Evolutionary conservation across 2,888 invertebrate genomes (phyloP), one percentile per base, ranked within the genome.

Genomic region (Ophion slaviceki): DNA sequence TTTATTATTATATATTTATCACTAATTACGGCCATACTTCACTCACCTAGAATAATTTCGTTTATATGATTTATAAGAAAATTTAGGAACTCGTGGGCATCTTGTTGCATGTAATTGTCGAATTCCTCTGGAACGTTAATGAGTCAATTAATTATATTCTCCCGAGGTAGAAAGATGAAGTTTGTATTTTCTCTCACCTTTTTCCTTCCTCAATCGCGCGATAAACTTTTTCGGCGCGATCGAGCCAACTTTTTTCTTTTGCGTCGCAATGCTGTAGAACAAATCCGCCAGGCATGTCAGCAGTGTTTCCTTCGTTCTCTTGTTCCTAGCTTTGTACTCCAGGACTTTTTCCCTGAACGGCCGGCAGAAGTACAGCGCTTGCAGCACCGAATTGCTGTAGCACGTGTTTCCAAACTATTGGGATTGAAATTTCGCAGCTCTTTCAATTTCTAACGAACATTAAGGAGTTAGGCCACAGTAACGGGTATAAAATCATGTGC

Each of bases 151-250:
- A 24, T 66, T 57, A 20, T 57, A 78, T 71, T 40, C n/a, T 45
- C 1, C 5, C 2, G 61, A 40, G 32, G 11, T 57, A 11, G 6
- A 61, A 62, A 59, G 10, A 64, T 20, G 11, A 24, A 24, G 20
- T 24, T 61, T 61, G 11, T 61, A 1, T 20, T 53, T 14, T 20
- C 57, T 53, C 45, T 17, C 53, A 98, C 98, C 98, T 96, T 99
- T 99, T 95, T 99, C 99, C 95, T 99, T 99, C 92, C 99, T 96
- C 93, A 99, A 95, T 91, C 99, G 96, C 89, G 99, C 98, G 93
- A 99, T 99, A 95, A 99, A 99, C 94, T 99, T 99, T 95, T 99
- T 99, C 89, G 99, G 99, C 77, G 99, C 99, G 93, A 99, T 99
- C 36, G 99, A 99, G 83, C 99, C 99, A 82, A 99, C 98, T 96